Evolutionary conservation across 1,140 invertebrate genomes (phyloP), one percentile per base, ranked within the genome.

Genomic region (Medauroidea extradentata): DNA sequence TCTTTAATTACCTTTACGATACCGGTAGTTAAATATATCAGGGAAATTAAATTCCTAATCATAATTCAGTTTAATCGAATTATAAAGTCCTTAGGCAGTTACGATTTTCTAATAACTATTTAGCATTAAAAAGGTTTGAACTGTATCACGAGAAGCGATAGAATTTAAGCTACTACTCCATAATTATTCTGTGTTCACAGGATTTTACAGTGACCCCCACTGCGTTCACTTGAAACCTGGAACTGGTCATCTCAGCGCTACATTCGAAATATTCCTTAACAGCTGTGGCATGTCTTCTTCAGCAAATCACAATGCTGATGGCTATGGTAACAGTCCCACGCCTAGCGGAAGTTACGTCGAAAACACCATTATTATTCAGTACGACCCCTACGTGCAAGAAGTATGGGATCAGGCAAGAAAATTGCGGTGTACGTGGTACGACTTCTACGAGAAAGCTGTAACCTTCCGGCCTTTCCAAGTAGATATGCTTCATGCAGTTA

Each of bases 281-380:
- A 89, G 88, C 58, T 96, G 93, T 70, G 93, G 93, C 24, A 95
- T 93, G 86, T 88, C 88, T 19, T 91, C 89, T 21, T 91, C 89
- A 8, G 89, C 88, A 9, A 92, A 91, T 69, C 88, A 90, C 71
- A 90, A 90, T 67, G 87, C 87, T 0, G 89, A 87, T 1, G 80
- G 81, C 9, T 67, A 65, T 55, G 71, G 69, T 0, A 70, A 66
- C n/a, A 86, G 85, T 61, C 89, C 90, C 5, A 91, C 91, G 13
- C 91, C 91, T 0, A 90, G 89, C 43, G 92, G 92, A 21, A 93
- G 90, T 58, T 96, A 93, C 73, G 92, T 96, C 3, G 93, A 96
- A 75, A 96, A 96, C 71, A 96, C 92, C 0, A 93, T 96, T 64
- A 94, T 96, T 67, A 89, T 96, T 43, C 94, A 96, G 71, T 96